A percentile compares a stretch with the other conserved stretches of the same genome.
These are phyloP conservation scores for Callyntrura guangdongensis DNA, from an alignment of 2,888 invertebrate genomes.

Conservation along the genomic window DNA sequence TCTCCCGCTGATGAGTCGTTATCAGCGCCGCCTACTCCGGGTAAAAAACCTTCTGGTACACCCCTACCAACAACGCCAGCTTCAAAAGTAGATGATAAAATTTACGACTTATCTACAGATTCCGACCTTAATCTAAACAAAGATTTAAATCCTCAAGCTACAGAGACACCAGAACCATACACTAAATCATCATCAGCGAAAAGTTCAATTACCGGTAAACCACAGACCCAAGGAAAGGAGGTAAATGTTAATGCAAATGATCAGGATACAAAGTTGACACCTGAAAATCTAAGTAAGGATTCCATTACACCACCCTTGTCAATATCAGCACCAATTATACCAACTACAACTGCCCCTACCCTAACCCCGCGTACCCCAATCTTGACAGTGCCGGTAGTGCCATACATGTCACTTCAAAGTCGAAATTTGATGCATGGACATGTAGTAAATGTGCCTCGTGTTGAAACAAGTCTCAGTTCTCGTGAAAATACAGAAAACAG, in stretches of 20 bases:
- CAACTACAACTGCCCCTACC: constrained; percentile 83
- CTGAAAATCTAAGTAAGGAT: constrained; percentile 79
- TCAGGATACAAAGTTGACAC: constrained; percentile 65
- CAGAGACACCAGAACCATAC: constrained; percentile 61
- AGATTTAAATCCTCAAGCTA: constrained; percentile 53
- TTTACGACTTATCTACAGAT: constrained; percentile 80
- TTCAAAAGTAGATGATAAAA: constrained; percentile 77
- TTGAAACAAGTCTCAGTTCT: constrained; percentile 70
- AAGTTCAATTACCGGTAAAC: constrained; percentile 52
- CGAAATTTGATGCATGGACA: constrained; percentile 81
- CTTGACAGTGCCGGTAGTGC: constrained; percentile 84
- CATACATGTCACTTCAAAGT: constrained; percentile 83
- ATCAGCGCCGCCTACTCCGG: constrained; percentile 79
- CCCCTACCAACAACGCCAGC: constrained; percentile 49
- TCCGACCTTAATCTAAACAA: constrained; percentile 76
- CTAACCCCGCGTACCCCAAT: constrained; percentile 82
- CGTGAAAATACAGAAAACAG: constrained; percentile 76
- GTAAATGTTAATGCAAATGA: constrained; percentile 23
- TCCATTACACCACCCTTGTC: constrained; percentile 56
- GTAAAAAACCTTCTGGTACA: constrained; percentile 70
- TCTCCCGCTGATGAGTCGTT: constrained; percentile 68
- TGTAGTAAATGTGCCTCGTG: constrained; percentile 80
- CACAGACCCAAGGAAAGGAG: constrained; percentile 47
- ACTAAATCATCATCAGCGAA: constrained; percentile 58
- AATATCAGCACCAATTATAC: constrained; percentile 48